These are phyloP conservation scores for Alosa sapidissima DNA, from an alignment of 2,797 vertebrate species.

Conservation along the genomic window DNA sequence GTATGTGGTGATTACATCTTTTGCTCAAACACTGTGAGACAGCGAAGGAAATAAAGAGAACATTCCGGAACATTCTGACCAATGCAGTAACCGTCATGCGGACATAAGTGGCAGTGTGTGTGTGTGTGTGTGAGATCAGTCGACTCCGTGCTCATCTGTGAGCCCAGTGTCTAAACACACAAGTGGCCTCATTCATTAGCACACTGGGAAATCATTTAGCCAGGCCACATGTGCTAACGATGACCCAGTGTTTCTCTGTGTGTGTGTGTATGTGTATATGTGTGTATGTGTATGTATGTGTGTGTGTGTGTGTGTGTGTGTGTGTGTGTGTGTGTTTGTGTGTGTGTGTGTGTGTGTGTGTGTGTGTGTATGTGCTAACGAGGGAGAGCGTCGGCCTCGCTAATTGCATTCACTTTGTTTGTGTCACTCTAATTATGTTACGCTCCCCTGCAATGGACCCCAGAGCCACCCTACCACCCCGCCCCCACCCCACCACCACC, in stretches of 20 bases:
- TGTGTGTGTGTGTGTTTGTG: conserved; percentile 31
- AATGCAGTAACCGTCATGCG: background rate
- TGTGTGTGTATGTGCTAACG: conserved; percentile 73
- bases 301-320: background rate
- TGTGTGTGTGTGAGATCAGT: conserved; percentile 9
- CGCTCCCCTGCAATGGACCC: conserved; percentile 75
- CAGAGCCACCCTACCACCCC: conserved; percentile 73
- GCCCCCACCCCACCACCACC: too few relatives aligned
- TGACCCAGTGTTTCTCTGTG: background rate
- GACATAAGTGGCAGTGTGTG: background rate
- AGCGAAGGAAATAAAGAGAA: background rate
- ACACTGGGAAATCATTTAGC: conserved; percentile 86
- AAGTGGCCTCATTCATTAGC: conserved; percentile 84
- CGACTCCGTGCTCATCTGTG: conserved; percentile 65
- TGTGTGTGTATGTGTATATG: background rate
- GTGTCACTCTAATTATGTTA: conserved; percentile 90
- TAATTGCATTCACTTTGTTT: conserved; percentile 95
- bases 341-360: too few relatives aligned
- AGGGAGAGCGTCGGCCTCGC: conserved; percentile 80
- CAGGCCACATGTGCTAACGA: conserved; percentile 44
- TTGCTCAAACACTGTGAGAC: background rate
- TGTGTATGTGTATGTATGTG: conserved; percentile 41
- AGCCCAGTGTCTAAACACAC: conserved; percentile 79
- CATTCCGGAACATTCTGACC: background rate
- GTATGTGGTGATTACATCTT: background rate